Percentiles rank a stretch among this genome's conserved stretches.
These are phyloP conservation scores for Drosophila azteca DNA, from an alignment of 1,140 invertebrate species.

Conservation along the genomic window DNA sequence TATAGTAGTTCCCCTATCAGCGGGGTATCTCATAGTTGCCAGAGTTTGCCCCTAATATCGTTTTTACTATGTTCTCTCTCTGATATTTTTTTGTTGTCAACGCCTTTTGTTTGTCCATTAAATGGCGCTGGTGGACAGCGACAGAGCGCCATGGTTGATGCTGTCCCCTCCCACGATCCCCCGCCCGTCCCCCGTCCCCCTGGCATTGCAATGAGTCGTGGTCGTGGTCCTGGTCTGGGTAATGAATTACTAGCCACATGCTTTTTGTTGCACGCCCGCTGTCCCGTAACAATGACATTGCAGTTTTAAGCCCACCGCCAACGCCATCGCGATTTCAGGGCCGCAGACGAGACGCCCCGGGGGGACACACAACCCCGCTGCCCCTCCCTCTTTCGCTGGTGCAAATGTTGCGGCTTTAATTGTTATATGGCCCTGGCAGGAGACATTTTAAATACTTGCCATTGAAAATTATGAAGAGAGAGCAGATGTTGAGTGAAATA, in stretches of 20 bases:
- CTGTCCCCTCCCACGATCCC: not conserved
- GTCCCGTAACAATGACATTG: slow-evolving; percentile 79
- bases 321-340: slow-evolving; percentile 53
- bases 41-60: not conserved
- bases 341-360: slow-evolving; percentile 15
- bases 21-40: no score
- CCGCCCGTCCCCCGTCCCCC: no score
- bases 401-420: slow-evolving; percentile 70
- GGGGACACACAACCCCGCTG: slow-evolving; percentile 23
- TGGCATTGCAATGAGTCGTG: slow-evolving; percentile 27
- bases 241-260: slow-evolving; percentile 82
- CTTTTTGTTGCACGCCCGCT: slow-evolving; percentile 66
- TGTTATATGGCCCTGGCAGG: slow-evolving; percentile 47
- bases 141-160: slow-evolving; percentile 42
- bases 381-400: slow-evolving; percentile 26
- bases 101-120: slow-evolving; percentile 81
- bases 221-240: slow-evolving; percentile 48
- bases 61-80: slow-evolving; percentile 24
- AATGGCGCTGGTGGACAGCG: slow-evolving; percentile 67
- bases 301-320: slow-evolving; percentile 69
- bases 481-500: not conserved
- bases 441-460: slow-evolving; percentile 36
- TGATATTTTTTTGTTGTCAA: slow-evolving; percentile 38
- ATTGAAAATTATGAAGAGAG: slow-evolving; percentile 30
- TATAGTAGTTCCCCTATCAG: no score